phyloP scores from a whole-genome alignment of 2,113 vertebrate genomes.

The Forbesichthys agassizii region DNA sequence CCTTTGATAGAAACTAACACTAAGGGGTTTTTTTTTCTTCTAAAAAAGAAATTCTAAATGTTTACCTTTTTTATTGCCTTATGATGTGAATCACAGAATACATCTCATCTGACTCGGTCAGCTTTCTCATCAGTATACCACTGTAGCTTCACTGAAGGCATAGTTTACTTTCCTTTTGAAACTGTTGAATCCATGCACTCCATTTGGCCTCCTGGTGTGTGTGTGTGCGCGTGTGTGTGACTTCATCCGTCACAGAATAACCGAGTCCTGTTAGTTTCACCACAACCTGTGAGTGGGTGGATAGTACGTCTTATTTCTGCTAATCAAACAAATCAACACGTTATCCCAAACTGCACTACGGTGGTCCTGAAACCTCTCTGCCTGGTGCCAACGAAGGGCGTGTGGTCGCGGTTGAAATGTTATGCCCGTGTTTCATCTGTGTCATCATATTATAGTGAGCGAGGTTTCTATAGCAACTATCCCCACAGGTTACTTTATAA shows the following conservation, averaged over 20 bases:
- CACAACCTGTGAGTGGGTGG: neutral
- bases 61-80: too few species aligned
- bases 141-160: neutral
- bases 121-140: neutral
- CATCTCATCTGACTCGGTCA: constrained; percentile 15
- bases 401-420: constrained; percentile 39
- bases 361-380: constrained; percentile 17
- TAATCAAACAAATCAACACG: constrained; percentile 16
- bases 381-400: constrained; percentile 24
- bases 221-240: neutral
- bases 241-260: constrained; percentile 23
- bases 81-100: neutral
- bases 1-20: too few species aligned
- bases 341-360: constrained; percentile 4
- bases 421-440: constrained; percentile 36
- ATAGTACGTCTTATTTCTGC: neutral
- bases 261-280: neutral
- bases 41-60: too few species aligned
- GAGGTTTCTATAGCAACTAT: constrained; percentile 75
- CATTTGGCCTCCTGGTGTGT: constrained; percentile 1
- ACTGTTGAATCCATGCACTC: neutral
- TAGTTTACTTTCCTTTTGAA: neutral
- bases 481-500: constrained; percentile 74
- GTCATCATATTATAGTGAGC: constrained; percentile 64
- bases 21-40: neutral